Base-by-base conservation (phyloP, 2,113 vertebrate species). In the Calidris pugnax region DNA sequence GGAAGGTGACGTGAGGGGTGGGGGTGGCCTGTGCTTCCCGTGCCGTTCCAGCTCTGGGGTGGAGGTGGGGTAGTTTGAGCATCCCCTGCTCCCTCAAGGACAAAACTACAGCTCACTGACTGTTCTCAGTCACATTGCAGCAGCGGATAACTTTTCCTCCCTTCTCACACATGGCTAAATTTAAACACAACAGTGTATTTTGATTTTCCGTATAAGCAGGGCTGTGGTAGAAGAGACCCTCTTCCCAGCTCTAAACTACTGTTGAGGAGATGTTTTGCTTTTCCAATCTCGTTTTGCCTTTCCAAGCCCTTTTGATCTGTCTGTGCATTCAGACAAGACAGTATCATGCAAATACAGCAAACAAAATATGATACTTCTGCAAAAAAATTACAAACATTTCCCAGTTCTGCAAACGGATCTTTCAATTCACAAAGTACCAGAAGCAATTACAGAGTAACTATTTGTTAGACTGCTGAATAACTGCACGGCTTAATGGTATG, bases 1-100 rank as follows among this genome's bases (percentile, higher is more conserved):
- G 45, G 68, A 88, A 24, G 7, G 21, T 56, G 50, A 35, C 5
- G 12, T 0, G 0, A 39, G 8, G 9, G 10, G 1, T 32, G 10
- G 20, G 23, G 14, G 4, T 12, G 57, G 26, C 39, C 24, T 48
- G 10, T 26, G 8, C 21, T 79, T 68, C 18, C 35, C 53, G 27
- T 39, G 71, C 21, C 16, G 6, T 18, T 73, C 24, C 17, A 55
- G 45, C 28, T 20, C 33, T 41, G 39, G 48, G 45, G 22, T 37
- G 21, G 17, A 16, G 35, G 8, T 23, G 12, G 73, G 60, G 43
- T 69, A 37, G 5, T 53, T 93, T 72, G 39, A 48, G 47, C 18
- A 45, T 67, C 45, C 33, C 83, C 53, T 76, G 33, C 8, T 92
- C n/a, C 32, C 20, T 88, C 51, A 63, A 57, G 64, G 19, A 50